Evolutionary conservation across 1,140 invertebrate species (phyloP).

Genomic region (Pseudobourletiella spinata): DNA sequence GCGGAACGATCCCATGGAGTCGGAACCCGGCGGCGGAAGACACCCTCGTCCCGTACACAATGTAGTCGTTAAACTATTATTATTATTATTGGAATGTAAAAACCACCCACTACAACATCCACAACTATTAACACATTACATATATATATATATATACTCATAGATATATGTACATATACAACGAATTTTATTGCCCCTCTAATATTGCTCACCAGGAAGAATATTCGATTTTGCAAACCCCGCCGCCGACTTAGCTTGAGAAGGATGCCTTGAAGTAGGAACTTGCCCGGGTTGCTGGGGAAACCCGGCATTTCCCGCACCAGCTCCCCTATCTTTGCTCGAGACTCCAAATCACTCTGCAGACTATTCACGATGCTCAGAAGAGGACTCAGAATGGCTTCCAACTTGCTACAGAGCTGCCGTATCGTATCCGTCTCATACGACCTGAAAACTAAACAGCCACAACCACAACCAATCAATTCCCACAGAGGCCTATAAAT

Average conservation of each 20-base stretch:
- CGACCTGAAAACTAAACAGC: neutral
- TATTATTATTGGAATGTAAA: neutral
- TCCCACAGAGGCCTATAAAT: neutral
- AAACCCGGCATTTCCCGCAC: constrained; percentile 25
- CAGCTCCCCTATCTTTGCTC: constrained; percentile 19
- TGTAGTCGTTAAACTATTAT: constrained; percentile 20
- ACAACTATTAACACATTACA: too few species aligned
- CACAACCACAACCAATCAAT: neutral
- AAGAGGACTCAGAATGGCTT: constrained; percentile 10
- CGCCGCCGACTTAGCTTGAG: constrained; percentile 29
- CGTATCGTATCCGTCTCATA: constrained; percentile 5
- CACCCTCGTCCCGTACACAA: constrained; percentile 28
- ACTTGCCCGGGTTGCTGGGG: constrained; percentile 16
- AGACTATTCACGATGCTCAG: constrained; percentile 4
- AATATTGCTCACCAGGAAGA: constrained; percentile 35
- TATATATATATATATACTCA: too few species aligned
- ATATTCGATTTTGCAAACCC: constrained; percentile 31
- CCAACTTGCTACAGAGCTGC: constrained; percentile 9
- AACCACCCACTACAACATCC: neutral
- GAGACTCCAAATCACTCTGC: constrained; percentile 14
- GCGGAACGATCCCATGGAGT: constrained; percentile 27
- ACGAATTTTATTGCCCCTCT: too few species aligned
- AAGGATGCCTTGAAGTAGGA: constrained; percentile 28
- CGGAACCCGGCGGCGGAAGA: constrained; percentile 27
- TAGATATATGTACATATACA: too few species aligned